Base-by-base conservation (phyloP, 2,113 vertebrate genomes). In the Lycaon pictus region DNA sequence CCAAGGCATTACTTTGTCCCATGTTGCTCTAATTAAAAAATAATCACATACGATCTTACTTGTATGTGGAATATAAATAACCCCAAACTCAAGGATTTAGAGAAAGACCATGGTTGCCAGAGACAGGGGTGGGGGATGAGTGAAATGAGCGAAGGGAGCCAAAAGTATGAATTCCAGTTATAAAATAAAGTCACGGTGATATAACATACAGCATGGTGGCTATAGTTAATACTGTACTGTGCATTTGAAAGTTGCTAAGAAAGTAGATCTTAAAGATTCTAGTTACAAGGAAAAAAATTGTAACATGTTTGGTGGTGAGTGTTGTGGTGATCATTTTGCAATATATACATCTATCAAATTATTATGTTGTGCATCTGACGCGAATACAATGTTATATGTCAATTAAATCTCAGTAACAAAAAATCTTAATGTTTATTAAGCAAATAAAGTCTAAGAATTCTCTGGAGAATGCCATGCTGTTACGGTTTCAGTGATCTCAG, bases 401-500 rank as follows among this genome's bases (percentile, higher is more conserved):
- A 20, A 32, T 43, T 71, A 48, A 71, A 92, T 92, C 12, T 58
- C 62, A 55, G 89, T 81, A 5, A 13, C 62, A 58, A 35, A 58
- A 20, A 58, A 7, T n/a, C 53, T 56, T 5, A 88, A 56, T 35
- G 13, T 43, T 95, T 87, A 88, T 87, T 90, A 76, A 76, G n/a
- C 67, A 97, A 92, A 81, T 90, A 67, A 87, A n/a, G 7, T 17
- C 51, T 56, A 71, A 80, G 63, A 90, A 56, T 84, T 94, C 69
- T 19, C 58, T n/a, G n/a, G 76, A 72, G 74, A 29, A 76, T 29
- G 37, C 35, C 67, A 6, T 51, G 69, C 25, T 67, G 11, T 35
- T 87, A 17, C 12, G 51, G 8, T 74, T 84, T 90, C 48, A 77
- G 1, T 51, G 19, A 37, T n/a, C 55, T 48, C 13, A 69, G 91